Conservation (phyloP, 2,797 vertebrate species). For the Hipposideros larvatus region DNA sequence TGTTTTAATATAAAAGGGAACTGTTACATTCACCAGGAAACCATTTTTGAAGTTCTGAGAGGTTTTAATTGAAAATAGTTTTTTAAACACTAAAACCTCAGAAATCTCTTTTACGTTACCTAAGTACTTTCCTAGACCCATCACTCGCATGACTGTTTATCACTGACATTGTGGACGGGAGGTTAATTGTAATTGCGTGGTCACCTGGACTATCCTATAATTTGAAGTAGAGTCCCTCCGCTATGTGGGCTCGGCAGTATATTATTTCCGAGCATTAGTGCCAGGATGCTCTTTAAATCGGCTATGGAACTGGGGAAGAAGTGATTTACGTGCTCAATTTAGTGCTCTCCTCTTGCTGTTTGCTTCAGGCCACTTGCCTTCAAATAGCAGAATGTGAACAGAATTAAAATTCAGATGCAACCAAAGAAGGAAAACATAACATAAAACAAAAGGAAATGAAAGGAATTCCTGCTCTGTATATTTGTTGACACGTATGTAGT, state of each 20-base stretch:
- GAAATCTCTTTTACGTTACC: conserved; percentile 75
- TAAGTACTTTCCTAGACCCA: conserved; percentile 64
- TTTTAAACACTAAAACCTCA: conserved; percentile 76
- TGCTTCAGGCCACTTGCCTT: conserved; percentile 85
- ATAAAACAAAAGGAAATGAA: conserved; percentile 55
- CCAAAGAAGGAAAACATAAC: conserved; percentile 42
- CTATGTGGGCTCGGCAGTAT: conserved; percentile 85
- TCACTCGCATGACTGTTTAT: conserved; percentile 84
- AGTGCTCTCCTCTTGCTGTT: conserved; percentile 82
- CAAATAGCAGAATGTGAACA: conserved; percentile 75
- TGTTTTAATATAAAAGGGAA: background rate
- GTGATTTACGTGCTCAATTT: conserved; percentile 89
- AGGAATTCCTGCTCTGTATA: conserved; percentile 25
- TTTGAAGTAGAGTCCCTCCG: conserved; percentile 86
- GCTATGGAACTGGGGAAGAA: conserved; percentile 84
- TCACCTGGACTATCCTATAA: conserved; percentile 86
- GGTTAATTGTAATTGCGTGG: conserved; percentile 90
- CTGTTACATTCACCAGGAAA: background rate
- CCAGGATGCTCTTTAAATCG: conserved; percentile 88
- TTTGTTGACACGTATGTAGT: conserved; percentile 78
- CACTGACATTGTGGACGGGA: conserved; percentile 83
- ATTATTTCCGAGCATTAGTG: conserved; percentile 87
- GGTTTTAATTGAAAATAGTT: conserved; percentile 65
- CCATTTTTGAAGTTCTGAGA: background rate
- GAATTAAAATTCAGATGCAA: conserved; percentile 84